These are phyloP conservation scores for Scaptomyza montana DNA, from an alignment of 1,140 invertebrate species.

Conservation along the genomic window DNA sequence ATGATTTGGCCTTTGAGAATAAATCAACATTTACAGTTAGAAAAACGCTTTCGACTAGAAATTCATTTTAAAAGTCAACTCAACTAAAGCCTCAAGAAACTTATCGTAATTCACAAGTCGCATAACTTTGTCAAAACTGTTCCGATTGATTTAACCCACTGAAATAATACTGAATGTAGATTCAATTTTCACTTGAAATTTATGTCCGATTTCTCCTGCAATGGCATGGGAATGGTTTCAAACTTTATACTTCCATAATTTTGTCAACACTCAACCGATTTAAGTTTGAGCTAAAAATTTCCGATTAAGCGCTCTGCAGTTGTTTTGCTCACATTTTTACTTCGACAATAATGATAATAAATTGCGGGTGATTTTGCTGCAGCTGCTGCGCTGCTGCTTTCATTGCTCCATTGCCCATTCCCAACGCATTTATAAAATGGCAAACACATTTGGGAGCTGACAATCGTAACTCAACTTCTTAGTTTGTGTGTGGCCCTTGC, in stretches of 20 bases:
- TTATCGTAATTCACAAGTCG: too few relatives aligned
- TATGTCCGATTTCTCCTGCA: too few relatives aligned
- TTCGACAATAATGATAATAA: conserved; percentile 15
- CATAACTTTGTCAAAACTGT: too few relatives aligned
- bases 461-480: conserved; percentile 12
- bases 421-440: neutral
- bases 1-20: neutral
- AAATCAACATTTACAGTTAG: too few relatives aligned
- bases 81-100: too few relatives aligned
- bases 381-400: conserved; percentile 4
- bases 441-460: conserved; percentile 12
- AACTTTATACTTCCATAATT: neutral
- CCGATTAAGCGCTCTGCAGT: neutral
- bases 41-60: too few relatives aligned
- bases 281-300: neutral
- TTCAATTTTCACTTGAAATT: too few relatives aligned
- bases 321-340: neutral
- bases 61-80: too few relatives aligned
- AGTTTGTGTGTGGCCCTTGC: conserved; percentile 4
- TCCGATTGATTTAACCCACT: too few relatives aligned
- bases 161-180: too few relatives aligned
- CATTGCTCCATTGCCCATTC: neutral
- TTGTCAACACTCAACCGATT: neutral
- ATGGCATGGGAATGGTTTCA: neutral
- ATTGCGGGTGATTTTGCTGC: neutral